Base-by-base conservation (phyloP, 1,140 invertebrate species). In the Ceratina japonica region DNA sequence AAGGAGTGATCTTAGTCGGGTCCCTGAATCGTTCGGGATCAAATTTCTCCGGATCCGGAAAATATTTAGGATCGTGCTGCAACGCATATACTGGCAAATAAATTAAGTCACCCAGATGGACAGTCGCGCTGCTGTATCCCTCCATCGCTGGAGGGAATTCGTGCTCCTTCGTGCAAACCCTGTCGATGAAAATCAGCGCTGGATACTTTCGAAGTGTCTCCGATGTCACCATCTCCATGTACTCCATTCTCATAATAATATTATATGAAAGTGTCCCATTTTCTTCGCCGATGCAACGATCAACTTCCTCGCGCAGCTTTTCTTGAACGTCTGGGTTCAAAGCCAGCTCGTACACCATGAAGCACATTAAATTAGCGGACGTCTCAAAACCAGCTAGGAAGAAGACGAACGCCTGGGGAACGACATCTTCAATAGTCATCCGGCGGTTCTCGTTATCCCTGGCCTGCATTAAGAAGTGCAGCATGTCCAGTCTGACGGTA, bases 381-480 rank as follows among this genome's bases (percentile, higher is more conserved):
- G 95, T 95, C 2, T 96, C 95, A 66, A 94, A 95, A 12, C 95
- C 95, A 78, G 94, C 95, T 7, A 95, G 81, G 75, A 95, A 93
- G 81, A 95, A 95, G 0, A 94, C 73, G 0, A 94, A 86, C 3
- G 87, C 78, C 65, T 92, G 89, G 0, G 94, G 93, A 0, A 93
- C 88, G 0, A 95, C 88, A 74, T 95, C 94, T 2, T 90, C 87
- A 31, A 94, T 93, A 0, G 91, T 89, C 91, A 94, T 93, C 0
- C 90, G 90, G 87, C 74, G 12, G 3, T 18, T 56, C 0, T 79
- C 59, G 12, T 75, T 82, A 15, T 79, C 27, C 1, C 44, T 63
- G 0, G 82, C 79, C 18, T 80, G 76, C 59, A 80, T 80, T 63
- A 85, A 22, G 13, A 84, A 51, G 16, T 85, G 79, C 8, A 85